Evolutionary conservation across 2,888 invertebrate genomes (phyloP).

Genomic region (Entomobrya proxima): DNA sequence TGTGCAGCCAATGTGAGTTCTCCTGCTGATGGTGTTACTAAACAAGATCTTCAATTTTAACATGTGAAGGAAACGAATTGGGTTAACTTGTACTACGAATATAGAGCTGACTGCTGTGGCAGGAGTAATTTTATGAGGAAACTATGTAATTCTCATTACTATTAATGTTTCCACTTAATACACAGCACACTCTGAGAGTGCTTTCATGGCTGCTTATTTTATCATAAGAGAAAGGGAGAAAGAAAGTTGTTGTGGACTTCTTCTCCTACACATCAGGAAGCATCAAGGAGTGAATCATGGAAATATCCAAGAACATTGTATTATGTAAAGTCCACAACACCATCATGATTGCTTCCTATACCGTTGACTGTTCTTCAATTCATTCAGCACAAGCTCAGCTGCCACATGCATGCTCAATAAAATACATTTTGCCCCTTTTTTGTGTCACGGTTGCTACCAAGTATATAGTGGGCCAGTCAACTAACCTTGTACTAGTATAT

Average conservation of each 20-base stretch:
- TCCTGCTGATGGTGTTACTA: conserved; percentile 20
- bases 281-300: background rate
- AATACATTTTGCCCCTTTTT: conserved; percentile 27
- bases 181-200: background rate
- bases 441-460: background rate
- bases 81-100: background rate
- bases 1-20: background rate
- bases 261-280: background rate
- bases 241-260: background rate
- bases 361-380: background rate
- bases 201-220: background rate
- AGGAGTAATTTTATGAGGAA: conserved; percentile 40
- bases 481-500: background rate
- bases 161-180: conserved; percentile 8
- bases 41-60: conserved; percentile 36
- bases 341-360: background rate
- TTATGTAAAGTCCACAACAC: background rate
- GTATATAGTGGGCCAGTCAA: background rate
- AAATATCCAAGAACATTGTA: background rate
- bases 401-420: conserved; percentile 51
- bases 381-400: conserved; percentile 45
- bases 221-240: background rate
- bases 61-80: conserved; percentile 34
- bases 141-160: conserved; percentile 58
- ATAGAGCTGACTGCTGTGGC: background rate